A percentile compares a stretch with the other conserved stretches of the same genome.
These are phyloP conservation scores for Tapirus indicus DNA, from an alignment of 2,797 vertebrate species.

Conservation along the genomic window DNA sequence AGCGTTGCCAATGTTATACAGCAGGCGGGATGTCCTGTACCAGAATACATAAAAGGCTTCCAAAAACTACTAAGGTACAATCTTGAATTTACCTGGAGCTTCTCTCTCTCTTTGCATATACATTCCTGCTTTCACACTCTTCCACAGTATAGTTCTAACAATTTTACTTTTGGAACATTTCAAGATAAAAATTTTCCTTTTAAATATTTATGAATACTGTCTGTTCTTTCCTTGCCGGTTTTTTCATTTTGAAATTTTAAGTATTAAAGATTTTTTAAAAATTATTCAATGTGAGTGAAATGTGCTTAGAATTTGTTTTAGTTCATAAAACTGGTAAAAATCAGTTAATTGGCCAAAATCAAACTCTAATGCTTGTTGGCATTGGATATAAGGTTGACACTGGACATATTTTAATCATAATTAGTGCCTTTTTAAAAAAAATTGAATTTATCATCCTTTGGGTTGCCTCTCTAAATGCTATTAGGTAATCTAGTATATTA, in stretches of 20 bases:
- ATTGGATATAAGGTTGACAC: not conserved
- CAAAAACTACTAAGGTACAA: slow-evolving; percentile 94
- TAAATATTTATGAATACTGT: slow-evolving; percentile 35
- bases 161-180: not conserved
- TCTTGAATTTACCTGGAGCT: slow-evolving; percentile 38
- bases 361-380: slow-evolving; percentile 12
- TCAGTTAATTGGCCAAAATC: slow-evolving; percentile 1
- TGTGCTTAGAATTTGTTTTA: slow-evolving; percentile 52
- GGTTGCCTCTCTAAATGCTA: not conserved
- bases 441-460: slow-evolving; percentile 32
- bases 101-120: not conserved
- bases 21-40: slow-evolving; percentile 96
- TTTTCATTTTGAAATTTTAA: slow-evolving; percentile 63
- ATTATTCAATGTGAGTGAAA: not conserved
- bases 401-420: slow-evolving; percentile 35
- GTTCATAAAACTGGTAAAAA: slow-evolving; percentile 45
- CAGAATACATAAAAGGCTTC: slow-evolving; percentile 96
- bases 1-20: slow-evolving; percentile 97
- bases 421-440: slow-evolving; percentile 56
- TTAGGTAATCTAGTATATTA: not conserved
- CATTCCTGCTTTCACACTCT: slow-evolving; percentile 22
- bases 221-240: not conserved
- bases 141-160: slow-evolving; percentile 16
- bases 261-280: not conserved
- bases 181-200: slow-evolving; percentile 55